These are phyloP conservation scores for Ceratina japonica DNA, from an alignment of 1,140 invertebrate species.

Conservation along the genomic window DNA sequence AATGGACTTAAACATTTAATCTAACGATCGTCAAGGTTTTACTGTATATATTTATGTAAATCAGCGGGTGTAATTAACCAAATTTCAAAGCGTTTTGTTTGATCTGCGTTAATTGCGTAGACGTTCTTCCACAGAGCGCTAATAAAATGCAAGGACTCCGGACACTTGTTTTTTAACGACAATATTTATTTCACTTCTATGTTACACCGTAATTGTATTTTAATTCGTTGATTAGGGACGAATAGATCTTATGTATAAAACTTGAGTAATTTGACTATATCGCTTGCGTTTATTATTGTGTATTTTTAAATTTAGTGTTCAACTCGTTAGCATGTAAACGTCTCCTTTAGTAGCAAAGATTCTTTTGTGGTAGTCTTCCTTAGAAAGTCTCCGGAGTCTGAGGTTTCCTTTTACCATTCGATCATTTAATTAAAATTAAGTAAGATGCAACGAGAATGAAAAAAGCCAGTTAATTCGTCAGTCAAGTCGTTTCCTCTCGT, in stretches of 20 bases:
- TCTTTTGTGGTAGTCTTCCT: constrained; percentile 29
- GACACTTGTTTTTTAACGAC: constrained; percentile 24
- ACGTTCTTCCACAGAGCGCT: constrained; percentile 69
- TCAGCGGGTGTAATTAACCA: constrained; percentile 62
- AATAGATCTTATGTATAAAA: not conserved
- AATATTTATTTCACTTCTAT: constrained; percentile 7
- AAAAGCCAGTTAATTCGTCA: constrained; percentile 41
- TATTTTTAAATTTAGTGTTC: not conserved
- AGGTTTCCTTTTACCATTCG: constrained; percentile 49
- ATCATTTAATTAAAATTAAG: constrained; percentile 54
- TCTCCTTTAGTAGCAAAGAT: not conserved
- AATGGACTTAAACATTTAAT: constrained; percentile 17
- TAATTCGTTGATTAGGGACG: not conserved
- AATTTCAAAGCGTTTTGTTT: constrained; percentile 58
- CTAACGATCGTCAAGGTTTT: constrained; percentile 27
- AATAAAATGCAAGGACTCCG: constrained; percentile 25
- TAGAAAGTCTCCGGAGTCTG: constrained; percentile 59
- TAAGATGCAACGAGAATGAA: constrained; percentile 59
- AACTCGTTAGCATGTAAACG: too few relatives aligned
- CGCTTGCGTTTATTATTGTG: not conserved
- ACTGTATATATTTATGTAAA: constrained; percentile 47
- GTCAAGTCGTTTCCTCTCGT: constrained; percentile 57
- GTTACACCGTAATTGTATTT: constrained; percentile 6
- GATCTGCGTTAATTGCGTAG: constrained; percentile 21
- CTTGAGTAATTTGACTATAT: not conserved